phyloP scores from a whole-genome alignment of 1,140 invertebrate species.

The Tribolium madens region DNA sequence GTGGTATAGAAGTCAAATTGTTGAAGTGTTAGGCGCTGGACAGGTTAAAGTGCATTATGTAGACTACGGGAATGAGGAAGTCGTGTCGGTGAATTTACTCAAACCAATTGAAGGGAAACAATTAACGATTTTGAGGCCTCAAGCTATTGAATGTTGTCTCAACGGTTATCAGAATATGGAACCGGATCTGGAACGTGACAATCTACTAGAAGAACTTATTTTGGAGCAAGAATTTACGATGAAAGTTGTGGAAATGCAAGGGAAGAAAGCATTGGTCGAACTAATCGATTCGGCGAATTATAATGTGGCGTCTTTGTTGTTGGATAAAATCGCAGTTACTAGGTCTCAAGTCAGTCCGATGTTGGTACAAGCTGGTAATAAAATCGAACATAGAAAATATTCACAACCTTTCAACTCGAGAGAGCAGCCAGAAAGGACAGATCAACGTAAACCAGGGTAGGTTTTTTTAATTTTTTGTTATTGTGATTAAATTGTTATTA shows the following conservation, averaged over 20 bases:
- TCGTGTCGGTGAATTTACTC: slow-evolving; percentile 70
- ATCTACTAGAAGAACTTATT: slow-evolving; percentile 66
- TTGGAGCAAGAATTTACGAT: slow-evolving; percentile 69
- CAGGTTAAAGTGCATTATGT: slow-evolving; percentile 75
- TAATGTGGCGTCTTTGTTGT: slow-evolving; percentile 61
- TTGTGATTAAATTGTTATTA: neutral
- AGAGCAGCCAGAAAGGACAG: slow-evolving; percentile 36
- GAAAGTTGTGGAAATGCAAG: slow-evolving; percentile 68
- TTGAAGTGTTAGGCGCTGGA: slow-evolving; percentile 65
- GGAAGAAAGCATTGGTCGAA: slow-evolving; percentile 68
- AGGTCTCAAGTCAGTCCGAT: slow-evolving; percentile 61
- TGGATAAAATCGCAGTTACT: slow-evolving; percentile 60
- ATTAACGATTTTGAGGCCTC: slow-evolving; percentile 73
- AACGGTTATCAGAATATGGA: slow-evolving; percentile 68
- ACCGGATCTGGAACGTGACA: slow-evolving; percentile 62
- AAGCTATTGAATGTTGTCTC: slow-evolving; percentile 82
- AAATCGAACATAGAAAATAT: slow-evolving; percentile 59
- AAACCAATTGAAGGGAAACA: slow-evolving; percentile 75
- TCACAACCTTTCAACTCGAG: slow-evolving; percentile 5
- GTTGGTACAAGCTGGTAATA: slow-evolving; percentile 60
- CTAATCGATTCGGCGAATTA: slow-evolving; percentile 66
- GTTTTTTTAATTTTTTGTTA: neutral
- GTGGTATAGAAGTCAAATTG: slow-evolving; percentile 80
- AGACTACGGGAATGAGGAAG: slow-evolving; percentile 85
- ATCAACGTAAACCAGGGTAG: slow-evolving; percentile 51